phyloP scores from a whole-genome alignment of 2,113 vertebrate species.

The Uria aalge region DNA sequence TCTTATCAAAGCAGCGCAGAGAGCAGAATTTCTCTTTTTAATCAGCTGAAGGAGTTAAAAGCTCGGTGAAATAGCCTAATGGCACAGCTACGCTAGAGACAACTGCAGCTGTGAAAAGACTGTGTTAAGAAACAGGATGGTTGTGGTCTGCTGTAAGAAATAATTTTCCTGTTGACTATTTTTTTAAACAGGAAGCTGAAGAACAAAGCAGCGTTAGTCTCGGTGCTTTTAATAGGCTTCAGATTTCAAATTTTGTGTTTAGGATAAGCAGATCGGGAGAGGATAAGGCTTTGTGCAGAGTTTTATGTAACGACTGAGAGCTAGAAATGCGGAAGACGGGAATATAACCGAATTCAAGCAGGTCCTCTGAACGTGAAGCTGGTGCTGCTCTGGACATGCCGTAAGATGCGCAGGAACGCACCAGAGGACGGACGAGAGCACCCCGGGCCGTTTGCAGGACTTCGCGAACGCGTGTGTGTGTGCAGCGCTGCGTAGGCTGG shows the following conservation, averaged over 20 bases:
- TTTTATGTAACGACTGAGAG: background rate
- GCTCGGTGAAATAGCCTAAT: background rate
- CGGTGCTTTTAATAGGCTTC: constrained; percentile 52
- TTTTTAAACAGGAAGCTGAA: constrained; percentile 72
- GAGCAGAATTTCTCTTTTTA: background rate
- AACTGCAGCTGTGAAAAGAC: constrained; percentile 59
- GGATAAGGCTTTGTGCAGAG: background rate
- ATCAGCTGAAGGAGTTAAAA: background rate
- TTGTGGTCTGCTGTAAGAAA: constrained; percentile 70
- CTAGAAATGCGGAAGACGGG: background rate
- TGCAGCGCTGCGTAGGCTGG: background rate
- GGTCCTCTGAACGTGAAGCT: background rate
- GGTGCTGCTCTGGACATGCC: background rate
- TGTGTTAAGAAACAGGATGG: constrained; percentile 69
- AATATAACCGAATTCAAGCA: background rate
- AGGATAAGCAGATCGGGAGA: background rate
- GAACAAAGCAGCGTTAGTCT: constrained; percentile 56
- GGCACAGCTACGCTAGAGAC: constrained; percentile 14
- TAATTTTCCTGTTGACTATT: constrained; percentile 77
- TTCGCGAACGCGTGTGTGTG: rapidly evolving
- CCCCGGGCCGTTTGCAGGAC: background rate
- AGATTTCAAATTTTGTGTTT: constrained; percentile 39
- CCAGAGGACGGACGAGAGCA: background rate
- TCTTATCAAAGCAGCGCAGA: background rate
- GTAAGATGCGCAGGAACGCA: background rate